Evolutionary conservation across 2,797 vertebrate species (phyloP).

Genomic region (Gymnodraco acuticeps): DNA sequence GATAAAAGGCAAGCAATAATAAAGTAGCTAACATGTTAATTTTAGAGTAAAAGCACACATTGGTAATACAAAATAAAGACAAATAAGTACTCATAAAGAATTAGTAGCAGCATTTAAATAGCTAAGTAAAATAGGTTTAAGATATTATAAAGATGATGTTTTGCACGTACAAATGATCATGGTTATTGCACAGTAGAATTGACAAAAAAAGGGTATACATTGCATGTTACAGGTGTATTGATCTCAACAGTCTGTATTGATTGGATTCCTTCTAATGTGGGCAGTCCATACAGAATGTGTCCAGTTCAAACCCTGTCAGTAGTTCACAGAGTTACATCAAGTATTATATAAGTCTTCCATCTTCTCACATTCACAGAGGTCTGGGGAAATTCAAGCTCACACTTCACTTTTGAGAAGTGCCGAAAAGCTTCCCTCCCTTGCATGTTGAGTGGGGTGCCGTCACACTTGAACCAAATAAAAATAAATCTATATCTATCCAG

Average conservation of each 20-base stretch:
- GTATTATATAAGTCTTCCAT: conserved; percentile 9
- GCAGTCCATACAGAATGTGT: background rate
- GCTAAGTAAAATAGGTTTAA: no score
- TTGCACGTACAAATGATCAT: no score
- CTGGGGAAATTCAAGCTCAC: conserved; percentile 10
- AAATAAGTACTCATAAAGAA: no score
- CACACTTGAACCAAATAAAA: conserved; percentile 37
- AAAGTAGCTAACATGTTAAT: no score
- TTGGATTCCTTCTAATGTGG: background rate
- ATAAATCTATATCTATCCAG: conserved; percentile 37
- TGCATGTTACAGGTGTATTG: no score
- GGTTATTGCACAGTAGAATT: no score
- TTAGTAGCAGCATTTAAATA: no score
- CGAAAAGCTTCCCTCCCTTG: conserved; percentile 2
- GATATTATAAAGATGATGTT: no score
- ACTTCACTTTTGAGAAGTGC: conserved; percentile 28
- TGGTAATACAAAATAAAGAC: no score
- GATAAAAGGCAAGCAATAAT: no score
- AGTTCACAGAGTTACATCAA: background rate
- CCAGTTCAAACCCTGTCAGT: background rate
- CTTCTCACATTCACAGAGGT: conserved; percentile 11
- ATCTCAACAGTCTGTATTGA: background rate
- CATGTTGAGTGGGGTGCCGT: conserved; percentile 10
- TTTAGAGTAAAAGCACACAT: no score
- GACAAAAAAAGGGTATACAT: no score